Percentiles rank a stretch among this genome's conserved stretches.
Conservation (phyloP, 2,888 invertebrate species). For the Ommatoiulus sabulosus region DNA sequence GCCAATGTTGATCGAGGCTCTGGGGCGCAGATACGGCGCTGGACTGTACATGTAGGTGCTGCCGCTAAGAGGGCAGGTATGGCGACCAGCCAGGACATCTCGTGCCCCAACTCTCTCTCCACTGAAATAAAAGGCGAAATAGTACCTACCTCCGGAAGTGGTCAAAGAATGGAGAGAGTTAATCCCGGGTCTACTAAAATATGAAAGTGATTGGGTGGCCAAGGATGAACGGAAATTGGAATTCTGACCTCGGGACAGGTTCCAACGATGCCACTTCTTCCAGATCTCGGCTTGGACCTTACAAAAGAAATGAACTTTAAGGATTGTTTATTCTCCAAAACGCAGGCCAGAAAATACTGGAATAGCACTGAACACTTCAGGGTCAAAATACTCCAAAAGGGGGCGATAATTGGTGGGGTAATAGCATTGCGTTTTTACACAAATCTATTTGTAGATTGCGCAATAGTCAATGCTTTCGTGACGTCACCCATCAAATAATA, state of each 20-base stretch:
- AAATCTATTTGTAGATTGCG: no score
- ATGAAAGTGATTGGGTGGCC: constrained; percentile 58
- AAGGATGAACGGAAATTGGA: constrained; percentile 58
- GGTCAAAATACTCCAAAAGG: no score
- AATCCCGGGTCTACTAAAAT: constrained; percentile 57
- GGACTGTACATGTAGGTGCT: not conserved
- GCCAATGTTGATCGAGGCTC: not conserved
- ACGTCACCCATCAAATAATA: no score
- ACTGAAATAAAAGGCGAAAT: not conserved
- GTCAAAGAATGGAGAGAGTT: constrained; percentile 58
- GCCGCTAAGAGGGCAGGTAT: not conserved
- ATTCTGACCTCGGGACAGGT: constrained; percentile 52
- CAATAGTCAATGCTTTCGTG: no score
- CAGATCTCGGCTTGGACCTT: constrained; percentile 59
- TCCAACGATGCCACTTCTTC: constrained; percentile 59
- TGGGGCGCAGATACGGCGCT: not conserved
- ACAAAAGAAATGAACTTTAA: constrained; percentile 25
- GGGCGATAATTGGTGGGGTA: no score
- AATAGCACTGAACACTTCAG: no score
- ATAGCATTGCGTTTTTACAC: no score
- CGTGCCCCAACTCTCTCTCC: not conserved
- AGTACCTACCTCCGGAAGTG: constrained; percentile 55
- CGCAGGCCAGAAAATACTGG: no score
- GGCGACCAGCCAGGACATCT: constrained; percentile 14
- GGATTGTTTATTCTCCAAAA: not conserved